Conservation (phyloP, 2,113 vertebrate species). For the Megatriorchis doriae region DNA sequence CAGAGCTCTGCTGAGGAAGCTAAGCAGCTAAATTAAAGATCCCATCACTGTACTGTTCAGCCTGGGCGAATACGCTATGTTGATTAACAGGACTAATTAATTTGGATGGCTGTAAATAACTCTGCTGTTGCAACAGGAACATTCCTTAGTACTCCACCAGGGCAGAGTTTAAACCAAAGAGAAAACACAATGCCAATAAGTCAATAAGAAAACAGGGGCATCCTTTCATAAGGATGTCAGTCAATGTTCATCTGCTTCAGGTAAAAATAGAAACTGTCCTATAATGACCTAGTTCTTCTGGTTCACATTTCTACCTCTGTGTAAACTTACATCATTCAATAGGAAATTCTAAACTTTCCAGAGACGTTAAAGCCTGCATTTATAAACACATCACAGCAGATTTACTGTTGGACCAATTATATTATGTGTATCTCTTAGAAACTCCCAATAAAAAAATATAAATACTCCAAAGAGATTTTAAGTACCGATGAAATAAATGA, state of each 20-base stretch:
- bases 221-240: neutral
- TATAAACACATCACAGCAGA: constrained; percentile 28
- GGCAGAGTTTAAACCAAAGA: neutral
- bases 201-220: neutral
- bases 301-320: neutral
- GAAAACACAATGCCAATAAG: neutral
- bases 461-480: constrained; percentile 45
- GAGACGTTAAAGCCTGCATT: neutral
- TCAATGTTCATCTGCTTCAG: neutral
- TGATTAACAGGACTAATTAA: neutral
- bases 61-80: neutral
- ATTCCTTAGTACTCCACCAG: neutral
- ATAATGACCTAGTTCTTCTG: neutral
- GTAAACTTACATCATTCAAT: neutral
- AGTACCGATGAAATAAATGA: neutral
- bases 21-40: neutral
- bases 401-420: neutral
- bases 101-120: neutral
- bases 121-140: neutral
- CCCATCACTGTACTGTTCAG: neutral
- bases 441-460: constrained; percentile 35
- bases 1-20: neutral
- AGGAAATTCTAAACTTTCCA: neutral
- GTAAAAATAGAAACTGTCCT: neutral
- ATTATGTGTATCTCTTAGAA: constrained; percentile 36